phyloP scores from a whole-genome alignment of 2,888 invertebrate genomes.

The Entomobrya multifasciata region DNA sequence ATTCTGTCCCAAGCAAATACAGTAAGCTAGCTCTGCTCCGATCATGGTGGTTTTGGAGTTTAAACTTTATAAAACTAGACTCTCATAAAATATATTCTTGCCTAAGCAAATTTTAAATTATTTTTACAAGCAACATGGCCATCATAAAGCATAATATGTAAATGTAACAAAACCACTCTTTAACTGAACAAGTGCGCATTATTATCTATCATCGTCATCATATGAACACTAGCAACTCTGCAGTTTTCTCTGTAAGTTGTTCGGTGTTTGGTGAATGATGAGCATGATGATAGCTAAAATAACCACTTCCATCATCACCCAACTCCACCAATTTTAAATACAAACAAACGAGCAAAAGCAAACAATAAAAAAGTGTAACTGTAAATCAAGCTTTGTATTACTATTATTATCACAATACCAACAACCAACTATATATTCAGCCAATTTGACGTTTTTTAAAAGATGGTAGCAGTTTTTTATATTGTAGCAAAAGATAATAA shows the following conservation, averaged over 20 bases:
- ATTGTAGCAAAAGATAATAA: background rate
- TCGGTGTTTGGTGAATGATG: background rate
- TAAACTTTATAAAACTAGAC: no score
- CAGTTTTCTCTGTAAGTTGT: no score
- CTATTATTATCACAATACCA: constrained; percentile 11
- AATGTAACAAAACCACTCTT: no score
- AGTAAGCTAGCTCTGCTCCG: background rate
- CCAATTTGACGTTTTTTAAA: constrained; percentile 16
- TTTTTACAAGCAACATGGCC: no score
- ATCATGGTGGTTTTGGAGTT: no score
- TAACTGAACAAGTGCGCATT: no score
- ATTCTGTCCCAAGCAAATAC: background rate
- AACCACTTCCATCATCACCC: constrained; percentile 22
- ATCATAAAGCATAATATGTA: no score
- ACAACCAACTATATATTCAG: constrained; percentile 4
- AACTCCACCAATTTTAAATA: constrained; percentile 32
- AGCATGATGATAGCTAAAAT: constrained; percentile 41
- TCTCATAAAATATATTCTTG: no score
- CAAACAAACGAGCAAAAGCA: constrained; percentile 46
- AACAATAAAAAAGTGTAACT: constrained; percentile 55
- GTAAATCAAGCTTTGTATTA: constrained; percentile 38
- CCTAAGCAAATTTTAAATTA: background rate
- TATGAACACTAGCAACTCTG: no score
- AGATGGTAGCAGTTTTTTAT: background rate
- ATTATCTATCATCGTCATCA: no score